Base-by-base conservation (phyloP, 2,888 invertebrate species). In the Archaeoteleia sp. region DNA sequence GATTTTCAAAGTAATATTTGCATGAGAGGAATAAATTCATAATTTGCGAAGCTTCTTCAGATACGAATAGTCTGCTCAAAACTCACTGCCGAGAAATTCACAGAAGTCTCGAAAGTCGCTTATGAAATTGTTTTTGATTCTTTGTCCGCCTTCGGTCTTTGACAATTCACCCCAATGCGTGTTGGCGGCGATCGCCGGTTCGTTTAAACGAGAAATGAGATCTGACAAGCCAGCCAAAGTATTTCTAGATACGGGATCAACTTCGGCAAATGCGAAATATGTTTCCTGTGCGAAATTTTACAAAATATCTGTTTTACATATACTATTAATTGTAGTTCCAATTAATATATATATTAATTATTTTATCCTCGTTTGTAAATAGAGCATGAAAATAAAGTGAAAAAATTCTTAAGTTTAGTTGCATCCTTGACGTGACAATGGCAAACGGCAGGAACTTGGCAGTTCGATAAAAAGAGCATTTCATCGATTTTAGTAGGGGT, bases 101-200 rank as follows among this genome's bases (percentile, higher is more conserved):
- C 87, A 87, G 74, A 89, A 91, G 69, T 87, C 86, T n/a, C 85
- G 82, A 55, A 90, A 88, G 58, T 88, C 88, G 32, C 88, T 88
- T 34, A 90, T 82, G 77, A 91, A 91, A 61, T 88, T 86, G 4
- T 86, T 82, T 71, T 87, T 87, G 35, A 88, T 86, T 66, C 85
- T 85, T 10, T 85, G 74, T 8, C 87, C 88, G 23, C 80, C 77
- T 54, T 85, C 86, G 2, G 83, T 83, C 74, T 87, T 87, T 0
- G 81, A 78, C 2, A 89, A 85, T 66, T 89, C 87, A 6, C 90
- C 90, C 88, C 90, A 91, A 1, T 88, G 87, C 6, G 85, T 86
- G 12, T 86, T 86, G 1, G 82, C 78, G 35, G 80, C 79, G 32
- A 90, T 74, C 0, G 87, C 86, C 9, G 88, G 87, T 15, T 85